Percentiles rank a stretch among this genome's conserved stretches.
Evolutionary conservation across 2,888 invertebrate species (phyloP).

Genomic region (Altica lythri): DNA sequence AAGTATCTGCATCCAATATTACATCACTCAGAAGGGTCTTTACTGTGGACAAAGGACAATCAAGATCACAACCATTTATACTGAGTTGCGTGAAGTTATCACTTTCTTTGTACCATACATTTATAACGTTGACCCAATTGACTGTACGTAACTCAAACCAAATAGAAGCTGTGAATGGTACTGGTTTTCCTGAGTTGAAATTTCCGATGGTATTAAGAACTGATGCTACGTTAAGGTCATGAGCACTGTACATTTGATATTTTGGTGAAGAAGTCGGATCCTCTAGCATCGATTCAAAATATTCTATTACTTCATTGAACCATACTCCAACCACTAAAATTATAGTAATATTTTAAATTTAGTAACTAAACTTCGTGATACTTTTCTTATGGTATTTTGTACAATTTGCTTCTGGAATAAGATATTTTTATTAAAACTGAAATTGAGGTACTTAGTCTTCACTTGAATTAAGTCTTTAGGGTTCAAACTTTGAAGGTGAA

Average conservation of each 20-base stretch:
- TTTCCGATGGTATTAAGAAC: conserved; percentile 24
- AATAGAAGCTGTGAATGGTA: conserved; percentile 69
- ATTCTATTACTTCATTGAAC: conserved; percentile 14
- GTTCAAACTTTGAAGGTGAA: too few species aligned
- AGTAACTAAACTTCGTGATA: too few species aligned
- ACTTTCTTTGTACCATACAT: conserved; percentile 27
- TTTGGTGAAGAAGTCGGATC: conserved; percentile 10
- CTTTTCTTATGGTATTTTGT: too few species aligned
- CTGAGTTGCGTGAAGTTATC: conserved; percentile 20
- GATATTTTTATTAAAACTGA: too few species aligned
- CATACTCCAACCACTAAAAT: conserved; percentile 23
- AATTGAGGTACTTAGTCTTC: conserved; percentile 40
- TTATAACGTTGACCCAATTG: conserved; percentile 11
- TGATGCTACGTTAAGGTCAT: conserved; percentile 24
- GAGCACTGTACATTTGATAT: conserved; percentile 27
- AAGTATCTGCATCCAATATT: conserved; percentile 16
- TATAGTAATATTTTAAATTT: too few species aligned
- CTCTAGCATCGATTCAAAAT: conserved; percentile 19
- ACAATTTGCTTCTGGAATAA: too few species aligned
- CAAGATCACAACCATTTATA: conserved; percentile 21
- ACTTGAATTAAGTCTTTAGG: neutral
- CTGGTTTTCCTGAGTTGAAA: too few species aligned
- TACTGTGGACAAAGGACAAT: conserved; percentile 23
- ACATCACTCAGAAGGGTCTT: conserved; percentile 11
- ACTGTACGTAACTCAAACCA: conserved; percentile 68